phyloP scores from a whole-genome alignment of 1,140 invertebrate species.

The Vanessa tameamea region DNA sequence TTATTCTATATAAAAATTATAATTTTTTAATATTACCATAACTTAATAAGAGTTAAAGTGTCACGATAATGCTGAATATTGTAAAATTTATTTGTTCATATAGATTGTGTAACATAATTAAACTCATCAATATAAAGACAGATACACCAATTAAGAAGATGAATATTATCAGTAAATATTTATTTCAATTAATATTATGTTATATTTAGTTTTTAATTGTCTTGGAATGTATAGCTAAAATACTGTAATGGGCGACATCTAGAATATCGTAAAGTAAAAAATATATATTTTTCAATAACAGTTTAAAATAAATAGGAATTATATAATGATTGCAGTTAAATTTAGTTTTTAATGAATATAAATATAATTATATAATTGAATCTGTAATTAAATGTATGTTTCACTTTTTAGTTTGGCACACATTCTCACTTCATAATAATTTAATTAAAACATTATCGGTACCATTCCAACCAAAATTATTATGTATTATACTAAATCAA shows the following conservation, averaged over 20 bases:
- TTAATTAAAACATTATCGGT: background rate
- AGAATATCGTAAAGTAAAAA: background rate
- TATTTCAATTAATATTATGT: background rate
- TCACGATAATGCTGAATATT: too few species aligned
- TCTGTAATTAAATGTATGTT: slow-evolving; percentile 9
- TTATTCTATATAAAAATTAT: too few species aligned
- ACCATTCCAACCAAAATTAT: background rate
- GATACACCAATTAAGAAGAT: background rate
- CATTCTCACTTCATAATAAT: slow-evolving; percentile 22
- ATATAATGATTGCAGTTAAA: background rate
- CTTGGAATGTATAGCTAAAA: slow-evolving; percentile 15
- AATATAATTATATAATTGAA: background rate
- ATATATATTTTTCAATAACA: background rate
- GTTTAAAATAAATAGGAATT: background rate
- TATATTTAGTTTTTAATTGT: background rate
- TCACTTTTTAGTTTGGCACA: slow-evolving; percentile 26
- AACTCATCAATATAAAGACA: background rate
- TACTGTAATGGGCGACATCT: background rate
- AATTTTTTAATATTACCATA: too few species aligned
- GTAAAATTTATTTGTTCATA: too few species aligned
- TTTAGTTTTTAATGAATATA: background rate
- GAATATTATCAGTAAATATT: background rate
- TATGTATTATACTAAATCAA: background rate
- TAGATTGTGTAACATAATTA: too few species aligned
- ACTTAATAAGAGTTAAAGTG: too few species aligned